phyloP scores from a whole-genome alignment of 2,113 vertebrate species.

The Patagioenas fasciata region DNA sequence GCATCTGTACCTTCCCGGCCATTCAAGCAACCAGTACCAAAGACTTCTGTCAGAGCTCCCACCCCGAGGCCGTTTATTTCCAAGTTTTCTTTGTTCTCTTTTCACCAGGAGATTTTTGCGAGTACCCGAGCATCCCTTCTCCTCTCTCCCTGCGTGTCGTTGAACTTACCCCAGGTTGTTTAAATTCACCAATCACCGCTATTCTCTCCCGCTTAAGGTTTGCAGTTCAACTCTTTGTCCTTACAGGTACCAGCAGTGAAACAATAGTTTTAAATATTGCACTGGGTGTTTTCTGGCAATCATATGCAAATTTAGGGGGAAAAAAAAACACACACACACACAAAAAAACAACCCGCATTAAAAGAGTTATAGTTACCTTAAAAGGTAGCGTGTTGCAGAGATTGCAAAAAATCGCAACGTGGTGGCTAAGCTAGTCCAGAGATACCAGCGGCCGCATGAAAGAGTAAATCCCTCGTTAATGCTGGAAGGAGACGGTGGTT shows the following conservation, averaged over 20 bases:
- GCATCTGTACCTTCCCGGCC: neutral
- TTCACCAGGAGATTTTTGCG: neutral
- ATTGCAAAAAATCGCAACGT: constrained; percentile 57
- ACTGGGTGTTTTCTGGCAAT: neutral
- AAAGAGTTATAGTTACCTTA: constrained; percentile 77
- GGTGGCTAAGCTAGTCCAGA: constrained; percentile 70
- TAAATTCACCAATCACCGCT: constrained; percentile 14
- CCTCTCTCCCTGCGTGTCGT: neutral
- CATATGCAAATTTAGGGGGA: neutral
- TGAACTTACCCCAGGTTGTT: constrained; percentile 34
- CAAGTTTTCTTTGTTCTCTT: constrained; percentile 60
- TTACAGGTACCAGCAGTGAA: constrained; percentile 24
- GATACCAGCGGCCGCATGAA: constrained; percentile 60
- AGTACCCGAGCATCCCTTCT: neutral
- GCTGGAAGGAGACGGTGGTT: constrained; percentile 39
- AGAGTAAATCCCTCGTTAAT: constrained; percentile 59
- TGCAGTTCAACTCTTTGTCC: constrained; percentile 67
- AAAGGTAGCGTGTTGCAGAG: constrained; percentile 71
- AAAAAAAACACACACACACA: no score
- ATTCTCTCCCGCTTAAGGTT: constrained; percentile 27
- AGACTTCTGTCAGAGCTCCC: neutral
- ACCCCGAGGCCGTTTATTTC: neutral
- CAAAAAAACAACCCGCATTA: neutral
- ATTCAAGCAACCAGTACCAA: neutral
- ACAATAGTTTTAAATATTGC: neutral